A percentile compares a stretch with the other conserved stretches of the same genome.
These are phyloP conservation scores for Vulpes ferrilata DNA, from an alignment of 2,113 vertebrate species.

Conservation along the genomic window DNA sequence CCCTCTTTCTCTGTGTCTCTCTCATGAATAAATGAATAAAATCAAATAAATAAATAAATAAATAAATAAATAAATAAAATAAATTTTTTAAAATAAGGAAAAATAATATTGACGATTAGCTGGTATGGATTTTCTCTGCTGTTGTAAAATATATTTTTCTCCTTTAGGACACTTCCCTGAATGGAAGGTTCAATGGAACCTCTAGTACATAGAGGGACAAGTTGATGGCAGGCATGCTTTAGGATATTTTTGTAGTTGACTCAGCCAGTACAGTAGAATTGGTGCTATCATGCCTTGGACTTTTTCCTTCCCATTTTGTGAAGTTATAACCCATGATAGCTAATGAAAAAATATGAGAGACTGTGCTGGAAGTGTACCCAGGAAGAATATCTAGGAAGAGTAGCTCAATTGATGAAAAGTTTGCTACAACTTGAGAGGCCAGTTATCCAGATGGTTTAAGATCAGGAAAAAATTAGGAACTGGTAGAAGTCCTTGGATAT, in stretches of 20 bases:
- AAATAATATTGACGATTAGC: neutral
- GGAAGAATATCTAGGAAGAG: neutral
- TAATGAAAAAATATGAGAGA: neutral
- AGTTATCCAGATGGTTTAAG: conserved; percentile 49
- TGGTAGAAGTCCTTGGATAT: conserved; percentile 20
- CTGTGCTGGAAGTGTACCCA: neutral
- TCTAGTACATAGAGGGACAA: neutral
- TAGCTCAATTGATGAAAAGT: neutral
- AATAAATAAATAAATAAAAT: no score
- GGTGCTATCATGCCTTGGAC: neutral
- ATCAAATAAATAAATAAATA: no score
- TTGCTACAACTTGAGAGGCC: neutral
- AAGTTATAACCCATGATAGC: neutral
- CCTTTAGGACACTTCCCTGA: neutral
- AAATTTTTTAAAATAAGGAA: no score
- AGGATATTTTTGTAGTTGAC: neutral
- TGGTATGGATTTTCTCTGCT: conserved; percentile 14
- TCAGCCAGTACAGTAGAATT: neutral
- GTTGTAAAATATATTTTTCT: neutral
- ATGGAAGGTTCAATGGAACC: neutral
- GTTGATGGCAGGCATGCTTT: neutral
- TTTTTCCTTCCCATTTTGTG: neutral
- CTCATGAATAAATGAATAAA: no score
- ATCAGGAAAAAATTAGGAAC: neutral
- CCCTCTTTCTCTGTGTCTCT: no score